Evolutionary conservation across 2,113 vertebrate genomes (phyloP).

Genomic region (Hystrix brachyura): DNA sequence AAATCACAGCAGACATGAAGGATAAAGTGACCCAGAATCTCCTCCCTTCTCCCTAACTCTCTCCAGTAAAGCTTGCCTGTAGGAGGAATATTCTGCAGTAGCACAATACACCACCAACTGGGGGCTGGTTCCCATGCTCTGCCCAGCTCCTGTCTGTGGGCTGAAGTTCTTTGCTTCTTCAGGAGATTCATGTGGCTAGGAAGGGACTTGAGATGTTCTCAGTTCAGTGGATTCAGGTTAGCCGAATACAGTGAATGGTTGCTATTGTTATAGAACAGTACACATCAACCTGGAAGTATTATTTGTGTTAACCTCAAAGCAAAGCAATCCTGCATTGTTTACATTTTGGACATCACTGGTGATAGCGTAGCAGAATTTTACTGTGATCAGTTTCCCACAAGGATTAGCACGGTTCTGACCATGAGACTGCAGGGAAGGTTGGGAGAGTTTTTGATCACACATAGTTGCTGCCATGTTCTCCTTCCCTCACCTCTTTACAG

Average conservation of each 20-base stretch:
- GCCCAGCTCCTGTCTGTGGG: neutral
- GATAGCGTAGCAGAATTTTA: neutral
- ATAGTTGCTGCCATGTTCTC: neutral
- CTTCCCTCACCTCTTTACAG: neutral
- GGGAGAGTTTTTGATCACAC: neutral
- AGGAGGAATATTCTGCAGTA: neutral
- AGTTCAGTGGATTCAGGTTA: neutral
- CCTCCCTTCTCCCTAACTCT: neutral
- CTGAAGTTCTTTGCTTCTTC: neutral
- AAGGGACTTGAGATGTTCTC: constrained; percentile 14
- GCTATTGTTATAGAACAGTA: neutral
- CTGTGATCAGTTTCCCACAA: neutral
- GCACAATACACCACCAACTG: no score
- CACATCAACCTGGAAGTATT: neutral
- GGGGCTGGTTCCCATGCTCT: neutral
- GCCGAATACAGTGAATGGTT: neutral
- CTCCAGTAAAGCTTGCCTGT: neutral
- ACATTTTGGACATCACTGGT: neutral
- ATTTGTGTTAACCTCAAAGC: constrained; percentile 9
- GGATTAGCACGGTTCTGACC: neutral
- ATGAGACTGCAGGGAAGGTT: neutral
- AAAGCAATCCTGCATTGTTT: neutral
- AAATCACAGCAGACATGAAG: neutral
- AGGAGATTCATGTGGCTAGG: neutral
- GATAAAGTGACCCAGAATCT: neutral